Evolutionary conservation across 2,797 vertebrate species (phyloP).

Genomic region (Periophthalmus magnuspinnatus): DNA sequence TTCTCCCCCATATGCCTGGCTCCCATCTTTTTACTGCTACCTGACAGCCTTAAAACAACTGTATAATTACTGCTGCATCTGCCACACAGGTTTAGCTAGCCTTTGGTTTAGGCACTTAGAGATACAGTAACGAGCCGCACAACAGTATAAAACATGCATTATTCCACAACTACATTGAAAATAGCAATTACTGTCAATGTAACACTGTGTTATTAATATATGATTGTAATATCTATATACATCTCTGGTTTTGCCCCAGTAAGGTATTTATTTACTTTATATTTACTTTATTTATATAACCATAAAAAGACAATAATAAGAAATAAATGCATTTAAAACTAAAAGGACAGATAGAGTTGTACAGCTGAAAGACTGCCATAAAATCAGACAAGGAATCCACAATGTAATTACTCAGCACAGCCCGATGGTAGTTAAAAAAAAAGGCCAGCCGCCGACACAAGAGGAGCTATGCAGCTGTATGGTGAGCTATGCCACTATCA

Average conservation of each 20-base stretch:
- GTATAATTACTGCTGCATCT: constrained; percentile 84
- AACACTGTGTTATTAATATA: background rate
- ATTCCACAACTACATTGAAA: background rate
- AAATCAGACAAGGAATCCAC: constrained; percentile 28
- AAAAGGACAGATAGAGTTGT: constrained; percentile 9
- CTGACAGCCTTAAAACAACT: constrained; percentile 85
- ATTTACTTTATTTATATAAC: background rate
- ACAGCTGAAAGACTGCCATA: constrained; percentile 12
- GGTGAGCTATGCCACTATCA: constrained; percentile 65
- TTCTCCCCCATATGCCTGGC: constrained; percentile 70
- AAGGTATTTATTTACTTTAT: background rate
- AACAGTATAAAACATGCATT: background rate
- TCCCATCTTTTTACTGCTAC: constrained; percentile 74
- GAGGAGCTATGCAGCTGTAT: constrained; percentile 62
- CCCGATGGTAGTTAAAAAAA: background rate
- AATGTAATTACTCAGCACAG: constrained; percentile 34
- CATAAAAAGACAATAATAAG: no score
- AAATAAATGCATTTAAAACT: background rate
- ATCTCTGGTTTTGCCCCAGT: background rate
- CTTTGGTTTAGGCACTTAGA: constrained; percentile 51
- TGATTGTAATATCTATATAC: background rate
- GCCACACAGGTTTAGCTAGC: constrained; percentile 65
- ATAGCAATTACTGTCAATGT: background rate
- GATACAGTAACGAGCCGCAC: constrained; percentile 31
- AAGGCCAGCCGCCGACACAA: constrained; percentile 27